A percentile compares a stretch with the other conserved stretches of the same genome.
These are phyloP conservation scores for Trinorchestia longiramus DNA, from an alignment of 1,140 invertebrate species.

Conservation along the genomic window DNA sequence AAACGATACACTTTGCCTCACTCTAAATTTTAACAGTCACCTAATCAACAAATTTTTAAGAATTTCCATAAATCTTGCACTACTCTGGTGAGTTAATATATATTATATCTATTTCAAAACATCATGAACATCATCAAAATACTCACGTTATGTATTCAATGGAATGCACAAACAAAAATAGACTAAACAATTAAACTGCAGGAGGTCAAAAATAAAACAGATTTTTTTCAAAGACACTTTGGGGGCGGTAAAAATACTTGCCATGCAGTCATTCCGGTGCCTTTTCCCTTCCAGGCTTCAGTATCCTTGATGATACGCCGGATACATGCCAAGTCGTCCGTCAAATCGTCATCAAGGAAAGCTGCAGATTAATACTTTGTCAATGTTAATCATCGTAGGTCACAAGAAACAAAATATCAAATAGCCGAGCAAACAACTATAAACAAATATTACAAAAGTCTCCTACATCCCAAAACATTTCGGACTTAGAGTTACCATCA, in stretches of 20 bases:
- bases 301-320: slow-evolving; percentile 51
- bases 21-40: not conserved
- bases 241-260: not conserved
- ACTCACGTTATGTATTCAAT: not conserved
- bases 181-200: not conserved
- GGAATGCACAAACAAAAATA: not conserved
- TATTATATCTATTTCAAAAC: not conserved
- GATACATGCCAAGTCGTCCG: slow-evolving; percentile 10
- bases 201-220: too few species aligned
- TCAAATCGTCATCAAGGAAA: slow-evolving; percentile 40
- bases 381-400: not conserved
- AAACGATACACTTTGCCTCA: not conserved
- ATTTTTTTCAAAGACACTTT: too few species aligned
- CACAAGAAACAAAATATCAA: not conserved
- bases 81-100: not conserved
- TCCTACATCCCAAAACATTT: too few species aligned
- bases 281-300: slow-evolving; percentile 53
- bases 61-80: not conserved
- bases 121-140: not conserved
- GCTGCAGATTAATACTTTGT: not conserved
- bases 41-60: not conserved
- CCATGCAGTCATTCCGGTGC: slow-evolving; percentile 52
- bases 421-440: too few species aligned
- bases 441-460: too few species aligned
- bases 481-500: too few species aligned